phyloP scores from a whole-genome alignment of 2,888 invertebrate genomes.

The Shargacucullia verbasci region DNA sequence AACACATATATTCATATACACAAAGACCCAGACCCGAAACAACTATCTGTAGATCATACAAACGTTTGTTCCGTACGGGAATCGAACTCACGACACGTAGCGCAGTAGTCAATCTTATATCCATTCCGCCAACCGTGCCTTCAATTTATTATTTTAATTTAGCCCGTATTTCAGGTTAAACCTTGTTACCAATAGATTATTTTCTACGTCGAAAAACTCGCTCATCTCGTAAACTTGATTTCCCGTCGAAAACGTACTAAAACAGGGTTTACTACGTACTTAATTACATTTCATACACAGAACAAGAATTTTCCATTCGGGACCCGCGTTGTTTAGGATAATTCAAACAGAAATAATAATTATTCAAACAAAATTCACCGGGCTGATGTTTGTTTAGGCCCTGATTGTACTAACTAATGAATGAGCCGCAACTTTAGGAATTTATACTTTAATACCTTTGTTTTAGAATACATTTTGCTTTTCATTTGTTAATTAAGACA shows the following conservation, averaged over 20 bases:
- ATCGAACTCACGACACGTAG: too few relatives aligned
- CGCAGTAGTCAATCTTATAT: too few relatives aligned
- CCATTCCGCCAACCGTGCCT: too few relatives aligned
- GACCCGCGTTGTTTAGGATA: constrained; percentile 69
- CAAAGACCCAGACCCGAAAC: too few relatives aligned
- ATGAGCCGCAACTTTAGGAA: constrained; percentile 53
- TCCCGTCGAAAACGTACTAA: constrained; percentile 13
- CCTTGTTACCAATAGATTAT: too few relatives aligned
- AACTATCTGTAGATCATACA: too few relatives aligned
- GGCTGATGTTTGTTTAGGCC: constrained; percentile 77
- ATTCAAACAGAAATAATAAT: constrained; percentile 76
- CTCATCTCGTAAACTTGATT: constrained; percentile 24
- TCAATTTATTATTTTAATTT: too few relatives aligned
- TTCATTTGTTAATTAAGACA: constrained; percentile 35
- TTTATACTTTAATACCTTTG: constrained; percentile 57
- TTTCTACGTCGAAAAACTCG: constrained; percentile 1
- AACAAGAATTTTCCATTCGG: constrained; percentile 70
- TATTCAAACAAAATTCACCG: constrained; percentile 75
- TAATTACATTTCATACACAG: constrained; percentile 65
- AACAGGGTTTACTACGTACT: constrained; percentile 41
- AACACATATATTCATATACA: too few relatives aligned
- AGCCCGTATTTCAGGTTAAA: not conserved
- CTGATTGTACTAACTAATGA: constrained; percentile 76
- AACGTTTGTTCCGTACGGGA: too few relatives aligned
- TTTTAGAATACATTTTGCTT: constrained; percentile 50